Evolutionary conservation across 1,140 invertebrate species (phyloP).

Genomic region (Pseudoatta argentina): DNA sequence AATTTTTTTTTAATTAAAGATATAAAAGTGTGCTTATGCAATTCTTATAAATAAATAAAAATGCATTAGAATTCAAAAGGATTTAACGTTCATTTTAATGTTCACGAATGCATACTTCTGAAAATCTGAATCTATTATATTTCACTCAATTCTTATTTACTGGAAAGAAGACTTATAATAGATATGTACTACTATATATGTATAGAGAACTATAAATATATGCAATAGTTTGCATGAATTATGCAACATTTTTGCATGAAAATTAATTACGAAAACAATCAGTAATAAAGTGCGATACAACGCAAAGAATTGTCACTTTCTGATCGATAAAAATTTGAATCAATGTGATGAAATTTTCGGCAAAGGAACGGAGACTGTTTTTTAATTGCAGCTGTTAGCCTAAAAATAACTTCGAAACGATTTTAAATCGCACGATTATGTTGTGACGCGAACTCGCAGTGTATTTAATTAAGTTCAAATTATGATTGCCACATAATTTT

Average conservation of each 20-base stretch:
- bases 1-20: too few species aligned
- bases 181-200: neutral
- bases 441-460: neutral
- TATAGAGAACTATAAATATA: too few species aligned
- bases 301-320: neutral
- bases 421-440: conserved; percentile 19
- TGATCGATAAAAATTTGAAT: neutral
- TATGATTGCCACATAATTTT: neutral
- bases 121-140: too few species aligned
- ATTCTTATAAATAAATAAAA: too few species aligned
- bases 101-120: too few species aligned
- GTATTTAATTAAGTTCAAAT: conserved; percentile 22
- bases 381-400: neutral
- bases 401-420: conserved; percentile 2
- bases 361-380: neutral
- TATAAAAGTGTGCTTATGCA: too few species aligned
- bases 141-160: too few species aligned
- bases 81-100: too few species aligned
- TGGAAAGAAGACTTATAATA: neutral
- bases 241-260: neutral
- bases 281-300: neutral
- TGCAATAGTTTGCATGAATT: too few species aligned
- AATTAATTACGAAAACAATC: neutral
- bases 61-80: too few species aligned
- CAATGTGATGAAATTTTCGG: neutral